These are phyloP conservation scores for Spea hammondii DNA, from an alignment of 2,797 vertebrate genomes.

Conservation along the genomic window DNA sequence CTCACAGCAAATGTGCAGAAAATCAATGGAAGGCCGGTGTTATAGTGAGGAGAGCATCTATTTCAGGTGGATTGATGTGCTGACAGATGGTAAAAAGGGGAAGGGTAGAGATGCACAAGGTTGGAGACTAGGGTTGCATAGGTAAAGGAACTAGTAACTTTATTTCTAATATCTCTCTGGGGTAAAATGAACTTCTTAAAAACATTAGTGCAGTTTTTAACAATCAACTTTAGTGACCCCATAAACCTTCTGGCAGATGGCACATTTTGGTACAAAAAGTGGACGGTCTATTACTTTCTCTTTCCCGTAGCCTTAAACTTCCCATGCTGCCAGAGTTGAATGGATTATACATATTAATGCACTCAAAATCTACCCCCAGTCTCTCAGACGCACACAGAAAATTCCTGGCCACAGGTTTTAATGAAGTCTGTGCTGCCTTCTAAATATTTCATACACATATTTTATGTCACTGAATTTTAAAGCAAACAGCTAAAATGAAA, in stretches of 20 bases:
- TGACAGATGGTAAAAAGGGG: conserved; percentile 24
- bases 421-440: conserved; percentile 44
- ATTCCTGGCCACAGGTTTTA: conserved; percentile 40
- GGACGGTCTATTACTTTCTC: conserved; percentile 3
- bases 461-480: conserved; percentile 48
- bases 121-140: conserved; percentile 10
- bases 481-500: conserved; percentile 50
- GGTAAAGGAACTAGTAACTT: not conserved
- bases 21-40: conserved; percentile 63
- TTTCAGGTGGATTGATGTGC: conserved; percentile 38
- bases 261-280: conserved; percentile 1
- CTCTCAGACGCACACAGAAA: conserved; percentile 19
- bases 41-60: conserved; percentile 19
- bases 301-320: conserved; percentile 7
- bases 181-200: not conserved
- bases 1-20: conserved; percentile 62
- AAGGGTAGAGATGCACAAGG: conserved; percentile 2
- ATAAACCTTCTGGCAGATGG: conserved; percentile 8
- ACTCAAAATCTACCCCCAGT: conserved; percentile 1
- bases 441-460: conserved; percentile 53
- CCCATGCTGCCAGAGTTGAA: conserved; percentile 14
- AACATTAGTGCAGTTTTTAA: not conserved
- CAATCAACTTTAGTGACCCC: not conserved
- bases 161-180: too few relatives aligned
- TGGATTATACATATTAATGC: conserved; percentile 34